Percentiles rank a stretch among this genome's conserved stretches.
phyloP scores from a whole-genome alignment of 2,888 invertebrate genomes.

The Trichacis sp. region DNA sequence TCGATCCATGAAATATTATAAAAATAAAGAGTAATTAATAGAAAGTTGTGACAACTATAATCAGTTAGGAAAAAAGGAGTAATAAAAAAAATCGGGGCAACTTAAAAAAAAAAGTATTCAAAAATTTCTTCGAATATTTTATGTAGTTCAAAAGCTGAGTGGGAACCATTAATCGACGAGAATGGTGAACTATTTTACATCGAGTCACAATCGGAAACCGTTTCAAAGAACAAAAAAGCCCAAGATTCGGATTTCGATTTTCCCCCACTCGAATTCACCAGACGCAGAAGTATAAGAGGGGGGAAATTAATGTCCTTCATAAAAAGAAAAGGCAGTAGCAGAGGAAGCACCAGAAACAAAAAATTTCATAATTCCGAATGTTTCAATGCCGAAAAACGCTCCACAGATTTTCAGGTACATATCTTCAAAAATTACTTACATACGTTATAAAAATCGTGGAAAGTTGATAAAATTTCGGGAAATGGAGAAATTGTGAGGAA shows the following conservation, averaged over 20 bases:
- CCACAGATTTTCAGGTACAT: conserved; percentile 60
- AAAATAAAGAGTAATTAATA: no score
- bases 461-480: no score
- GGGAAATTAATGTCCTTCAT: conserved; percentile 72
- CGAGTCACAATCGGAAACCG: conserved; percentile 53
- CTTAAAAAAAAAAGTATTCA: background rate
- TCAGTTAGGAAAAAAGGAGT: background rate
- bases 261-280: conserved; percentile 56
- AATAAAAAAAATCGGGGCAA: background rate
- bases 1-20: no score
- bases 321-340: conserved; percentile 71
- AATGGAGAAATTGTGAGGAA: no score
- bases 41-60: no score
- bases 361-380: conserved; percentile 46
- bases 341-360: conserved; percentile 65
- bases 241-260: conserved; percentile 41
- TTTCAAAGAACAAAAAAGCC: conserved; percentile 33
- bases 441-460: no score
- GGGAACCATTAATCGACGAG: conserved; percentile 60
- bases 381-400: conserved; percentile 46
- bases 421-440: no score
- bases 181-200: conserved; percentile 63
- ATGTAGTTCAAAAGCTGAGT: conserved; percentile 61
- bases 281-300: conserved; percentile 61
- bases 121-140: background rate